Evolutionary conservation across 2,888 invertebrate genomes (phyloP), one percentile per base, ranked within the genome.

Genomic region (Boloria euphrosyne): DNA sequence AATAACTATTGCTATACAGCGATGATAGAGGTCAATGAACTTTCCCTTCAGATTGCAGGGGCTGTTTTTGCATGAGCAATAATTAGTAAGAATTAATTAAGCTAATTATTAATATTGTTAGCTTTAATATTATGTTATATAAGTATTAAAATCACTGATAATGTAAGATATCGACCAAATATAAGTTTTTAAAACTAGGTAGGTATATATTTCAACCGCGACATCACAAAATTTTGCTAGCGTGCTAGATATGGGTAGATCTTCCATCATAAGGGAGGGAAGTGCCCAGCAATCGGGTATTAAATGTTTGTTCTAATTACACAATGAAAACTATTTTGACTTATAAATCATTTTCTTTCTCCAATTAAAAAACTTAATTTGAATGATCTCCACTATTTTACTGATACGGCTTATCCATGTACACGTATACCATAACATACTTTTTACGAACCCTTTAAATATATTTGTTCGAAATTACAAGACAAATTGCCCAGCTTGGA

Each of bases 1-100:
- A 80, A 78, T 79, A 79, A 80, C 80, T 80, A 85, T 85, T 84
- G 83, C 79, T 78, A 78, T 80, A 85, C 82, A 79, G 79, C 76
- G 73, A 78, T 79, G 78, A 82, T 80, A 74, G 73, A 74, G 84
- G 82, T 84, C 81, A 80, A 67, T 74, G 86, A 82, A 80, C 89
- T 75, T 68, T 70, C 69, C 74, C 72, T 78, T 82, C 89, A 87
- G 81, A 80, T 81, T 74, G 73, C 38, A 74, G 76, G 75, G 78
- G 81, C 81, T 80, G 66, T 68, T 74, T 68, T 70, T 73, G 71
- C 72, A 71, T 71, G 61, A 68, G 69, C 69, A 64, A 66, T 65
- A 71, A 69, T 69, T 70, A 62, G 69, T 49, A 50, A 60, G 44
- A 31, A 22, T n/a, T 47, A 38, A 59, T 27, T 47, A 6, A 44